Conservation (phyloP, 2,888 invertebrate genomes). For the Sipha maydis region DNA sequence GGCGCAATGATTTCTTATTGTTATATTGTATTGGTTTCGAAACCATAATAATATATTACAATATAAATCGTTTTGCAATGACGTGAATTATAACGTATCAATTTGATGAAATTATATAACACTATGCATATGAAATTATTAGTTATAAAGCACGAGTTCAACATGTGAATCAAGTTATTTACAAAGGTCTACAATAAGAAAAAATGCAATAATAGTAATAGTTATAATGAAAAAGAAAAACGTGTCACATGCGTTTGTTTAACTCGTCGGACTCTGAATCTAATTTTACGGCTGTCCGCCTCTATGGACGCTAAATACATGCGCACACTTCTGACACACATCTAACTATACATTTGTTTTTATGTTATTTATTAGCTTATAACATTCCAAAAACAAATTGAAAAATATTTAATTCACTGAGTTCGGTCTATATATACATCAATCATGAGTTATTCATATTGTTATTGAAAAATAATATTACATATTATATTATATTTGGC, state of each 20-base stretch:
- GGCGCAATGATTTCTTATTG: too few relatives aligned
- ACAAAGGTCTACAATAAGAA: not conserved
- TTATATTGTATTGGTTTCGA: too few relatives aligned
- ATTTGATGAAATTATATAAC: too few relatives aligned
- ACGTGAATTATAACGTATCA: too few relatives aligned
- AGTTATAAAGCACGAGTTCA: not conserved
- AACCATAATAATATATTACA: too few relatives aligned
- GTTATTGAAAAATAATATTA: too few relatives aligned
- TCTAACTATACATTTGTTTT: not conserved
- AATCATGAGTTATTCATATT: too few relatives aligned
- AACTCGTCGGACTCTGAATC: not conserved
- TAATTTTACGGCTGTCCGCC: conserved; percentile 47
- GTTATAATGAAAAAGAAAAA: not conserved
- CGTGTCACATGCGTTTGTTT: not conserved
- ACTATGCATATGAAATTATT: not conserved
- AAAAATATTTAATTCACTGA: not conserved
- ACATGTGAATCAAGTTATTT: too few relatives aligned
- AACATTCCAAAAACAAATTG: not conserved
- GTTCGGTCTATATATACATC: too few relatives aligned
- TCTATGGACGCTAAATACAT: not conserved
- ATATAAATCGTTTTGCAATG: too few relatives aligned
- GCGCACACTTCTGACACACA: not conserved
- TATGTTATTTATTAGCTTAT: not conserved
- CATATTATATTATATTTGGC: too few relatives aligned
- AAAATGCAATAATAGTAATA: too few relatives aligned